phyloP scores from a whole-genome alignment of 2,888 invertebrate species.

The Hoplodrina blanda region DNA sequence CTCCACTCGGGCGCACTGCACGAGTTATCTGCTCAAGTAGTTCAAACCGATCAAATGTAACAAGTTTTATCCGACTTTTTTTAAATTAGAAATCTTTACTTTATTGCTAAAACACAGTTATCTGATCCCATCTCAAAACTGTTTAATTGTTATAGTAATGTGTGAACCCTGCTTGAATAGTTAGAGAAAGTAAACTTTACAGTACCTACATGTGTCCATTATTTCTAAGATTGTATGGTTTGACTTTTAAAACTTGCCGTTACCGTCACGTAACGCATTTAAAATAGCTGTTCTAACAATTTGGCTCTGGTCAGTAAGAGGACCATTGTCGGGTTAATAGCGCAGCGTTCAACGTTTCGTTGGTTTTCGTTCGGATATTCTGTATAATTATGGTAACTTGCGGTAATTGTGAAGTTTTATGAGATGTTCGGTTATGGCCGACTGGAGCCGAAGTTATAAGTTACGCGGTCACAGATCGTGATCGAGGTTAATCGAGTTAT shows the following conservation, averaged over 20 bases:
- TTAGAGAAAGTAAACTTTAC: conserved; percentile 72
- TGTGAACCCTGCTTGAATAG: conserved; percentile 72
- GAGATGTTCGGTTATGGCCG: conserved; percentile 37
- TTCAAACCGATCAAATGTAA: conserved; percentile 71
- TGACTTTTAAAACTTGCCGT: conserved; percentile 43
- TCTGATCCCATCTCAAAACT: conserved; percentile 63
- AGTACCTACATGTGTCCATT: conserved; percentile 56
- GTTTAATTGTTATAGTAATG: conserved; percentile 69
- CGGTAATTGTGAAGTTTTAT: conserved; percentile 37
- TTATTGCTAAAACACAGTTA: conserved; percentile 56
- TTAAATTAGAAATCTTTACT: conserved; percentile 69
- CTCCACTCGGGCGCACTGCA: conserved; percentile 78
- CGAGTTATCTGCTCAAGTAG: conserved; percentile 71
- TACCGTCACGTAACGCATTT: conserved; percentile 21
- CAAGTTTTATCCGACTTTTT: conserved; percentile 67
- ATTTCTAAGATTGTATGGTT: conserved; percentile 46
- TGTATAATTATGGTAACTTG: conserved; percentile 27
- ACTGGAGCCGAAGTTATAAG: conserved; percentile 45
- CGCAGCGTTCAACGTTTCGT: conserved; percentile 24
- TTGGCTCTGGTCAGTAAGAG: conserved; percentile 25
- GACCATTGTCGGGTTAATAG: conserved; percentile 41
- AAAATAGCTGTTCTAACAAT: conserved; percentile 26
- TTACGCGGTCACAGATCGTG: conserved; percentile 65
- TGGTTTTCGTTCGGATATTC: conserved; percentile 25
- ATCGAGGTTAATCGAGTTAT: conserved; percentile 78